Base-by-base conservation (phyloP, 2,113 vertebrate genomes). In the Pipra filicauda region DNA sequence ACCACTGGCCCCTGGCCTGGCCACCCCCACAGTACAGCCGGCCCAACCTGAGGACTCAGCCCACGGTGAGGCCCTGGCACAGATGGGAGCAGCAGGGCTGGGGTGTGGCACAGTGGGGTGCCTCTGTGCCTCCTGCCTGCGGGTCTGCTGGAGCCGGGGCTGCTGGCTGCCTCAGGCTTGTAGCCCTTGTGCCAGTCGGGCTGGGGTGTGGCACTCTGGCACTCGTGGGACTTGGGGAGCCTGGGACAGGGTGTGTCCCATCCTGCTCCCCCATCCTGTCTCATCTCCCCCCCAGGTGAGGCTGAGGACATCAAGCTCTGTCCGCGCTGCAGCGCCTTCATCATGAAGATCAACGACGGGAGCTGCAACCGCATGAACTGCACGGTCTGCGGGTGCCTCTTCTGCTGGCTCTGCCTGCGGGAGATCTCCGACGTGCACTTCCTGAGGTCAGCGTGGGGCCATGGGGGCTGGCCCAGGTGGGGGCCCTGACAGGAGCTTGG, bases 341-440 rank as follows among this genome's bases (percentile, higher is more conserved):
- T 99, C 97, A 98, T 98, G 98, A 99, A 99, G 98, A 98, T 98
- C 95, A 98, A 99, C 2, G 99, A 99, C 0, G 98, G 98, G 88
- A 99, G 99, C 98, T 99, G 98, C 94, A 99, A 99, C 96, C 98
- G 98, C 54, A 99, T 99, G 99, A 99, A 98, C 97, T 99, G 99
- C 97, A 98, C 98, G 3, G 98, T 99, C 51, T 99, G 98, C 11
- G 98, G 98, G 93, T 99, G 99, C 95, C 98, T 99, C 96, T 99
- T 99, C 97, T 99, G 98, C 92, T 99, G 99, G 99, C 98, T 99
- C 67, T 99, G 99, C 96, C 98, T 99, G 98, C 98, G 97, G 88
- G 99, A 99, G 98, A 99, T 99, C 97, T 98, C 99, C 3, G 98
- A 99, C 0, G 98, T 99, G 97, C 99, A 98, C 98, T 99, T 99